Base-by-base conservation (phyloP, 1,140 invertebrate species). In the Linepithema humile region DNA sequence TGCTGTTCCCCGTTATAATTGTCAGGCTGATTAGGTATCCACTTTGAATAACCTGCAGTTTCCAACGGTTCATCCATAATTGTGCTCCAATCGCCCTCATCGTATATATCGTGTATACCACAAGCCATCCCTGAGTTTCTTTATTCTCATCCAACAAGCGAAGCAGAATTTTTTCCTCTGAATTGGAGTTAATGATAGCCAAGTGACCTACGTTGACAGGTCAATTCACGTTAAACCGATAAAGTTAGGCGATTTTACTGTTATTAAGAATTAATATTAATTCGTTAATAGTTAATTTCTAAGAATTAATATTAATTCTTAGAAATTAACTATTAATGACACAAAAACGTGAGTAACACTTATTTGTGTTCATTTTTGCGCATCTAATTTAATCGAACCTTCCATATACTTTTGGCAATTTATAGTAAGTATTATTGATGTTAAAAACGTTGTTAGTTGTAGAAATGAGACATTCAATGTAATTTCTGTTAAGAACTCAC, bases 51-150 rank as follows among this genome's bases (percentile, higher is more conserved):
- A 10, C 84, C 84, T 9, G 70, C 35, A 23, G 50, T 26, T 50
- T 83, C 70, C 29, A 85, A 29, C 10, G 59, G 7, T 20, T 74
- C 78, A 9, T 83, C 80, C 35, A 59, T 48, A 0, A 85, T 38
- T 17, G 69, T 75, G 32, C n/a, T 73, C 84, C 84, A 83, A 29
- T 83, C 84, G 20, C 80, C 65, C 7, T 83, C 60, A n/a, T 70
- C 65, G n/a, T 55, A 85, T 5, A 83, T 35, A 69, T 85, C 84
- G 50, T 85, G 84, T 26, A 83, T 20, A 15, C 67, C 59, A 12
- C n/a, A n/a, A 83, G 67, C 59, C 67, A 74, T 12, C 45, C 64
- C 6, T 26, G 5, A 12, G 0, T 9, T 20, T 45, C 1, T 17
- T 85, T 74, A 26, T 74, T 74, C 23, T 85, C 75, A 3, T 82